These are phyloP conservation scores for Halcyon malimbica DNA, from an alignment of 2,113 vertebrate species.

Conservation along the genomic window DNA sequence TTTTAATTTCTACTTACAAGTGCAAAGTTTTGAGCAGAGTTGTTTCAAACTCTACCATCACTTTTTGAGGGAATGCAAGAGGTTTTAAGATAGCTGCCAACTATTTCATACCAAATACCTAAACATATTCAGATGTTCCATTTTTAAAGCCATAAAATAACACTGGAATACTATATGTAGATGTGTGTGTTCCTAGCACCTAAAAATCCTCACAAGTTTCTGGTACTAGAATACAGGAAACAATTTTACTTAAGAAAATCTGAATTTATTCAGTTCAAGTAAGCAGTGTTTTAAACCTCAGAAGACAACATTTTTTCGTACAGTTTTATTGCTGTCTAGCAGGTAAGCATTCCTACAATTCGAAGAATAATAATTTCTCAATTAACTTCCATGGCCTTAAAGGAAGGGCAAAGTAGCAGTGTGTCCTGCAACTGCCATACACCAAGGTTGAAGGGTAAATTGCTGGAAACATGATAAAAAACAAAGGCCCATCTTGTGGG, in stretches of 20 bases:
- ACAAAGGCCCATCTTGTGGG: not conserved
- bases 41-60: not conserved
- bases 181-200: not conserved
- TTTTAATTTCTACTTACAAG: not conserved
- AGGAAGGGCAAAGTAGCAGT: not conserved
- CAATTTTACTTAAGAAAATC: not conserved
- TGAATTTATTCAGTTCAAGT: not conserved
- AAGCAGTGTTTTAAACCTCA: not conserved
- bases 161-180: not conserved
- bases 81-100: not conserved
- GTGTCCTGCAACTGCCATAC: not conserved
- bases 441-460: not conserved
- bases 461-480: not conserved
- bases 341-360: not conserved
- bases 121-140: not conserved
- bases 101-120: not conserved
- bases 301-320: not conserved
- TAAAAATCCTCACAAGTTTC: not conserved
- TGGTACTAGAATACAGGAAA: not conserved
- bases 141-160: not conserved
- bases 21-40: not conserved
- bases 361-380: not conserved
- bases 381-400: not conserved
- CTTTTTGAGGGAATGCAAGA: not conserved
- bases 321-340: not conserved